phyloP scores from a whole-genome alignment of 2,113 vertebrate genomes.

The Pseudopipra pipra region DNA sequence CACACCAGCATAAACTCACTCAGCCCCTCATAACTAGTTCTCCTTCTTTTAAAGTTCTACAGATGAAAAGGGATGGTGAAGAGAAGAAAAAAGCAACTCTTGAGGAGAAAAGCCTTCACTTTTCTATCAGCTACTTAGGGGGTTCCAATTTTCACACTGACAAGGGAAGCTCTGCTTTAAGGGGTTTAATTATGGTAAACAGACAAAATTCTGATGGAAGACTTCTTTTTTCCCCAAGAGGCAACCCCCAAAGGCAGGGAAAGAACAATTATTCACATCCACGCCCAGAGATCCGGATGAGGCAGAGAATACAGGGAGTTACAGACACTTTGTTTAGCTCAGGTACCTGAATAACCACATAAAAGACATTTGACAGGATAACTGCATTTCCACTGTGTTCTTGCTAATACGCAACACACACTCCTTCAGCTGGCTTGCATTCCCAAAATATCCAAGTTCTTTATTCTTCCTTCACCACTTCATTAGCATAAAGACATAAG shows the following conservation, averaged over 20 bases:
- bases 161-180: background rate
- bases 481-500: background rate
- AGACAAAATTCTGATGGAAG: background rate
- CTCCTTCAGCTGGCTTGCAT: background rate
- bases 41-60: background rate
- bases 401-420: background rate
- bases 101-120: background rate
- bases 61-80: background rate
- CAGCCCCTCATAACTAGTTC: background rate
- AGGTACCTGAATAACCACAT: background rate
- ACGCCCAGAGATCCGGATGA: background rate
- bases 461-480: background rate
- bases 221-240: rapidly evolving
- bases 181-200: background rate
- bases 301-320: background rate
- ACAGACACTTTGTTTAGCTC: background rate
- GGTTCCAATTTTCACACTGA: background rate
- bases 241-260: background rate
- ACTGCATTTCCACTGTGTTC: background rate
- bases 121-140: rapidly evolving
- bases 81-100: background rate
- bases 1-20: background rate
- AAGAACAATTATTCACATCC: background rate
- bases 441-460: background rate
- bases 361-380: background rate